A percentile compares a stretch with the other conserved stretches of the same genome.
Conservation (phyloP, 2,113 vertebrate species). For the Cisticola juncidis region DNA sequence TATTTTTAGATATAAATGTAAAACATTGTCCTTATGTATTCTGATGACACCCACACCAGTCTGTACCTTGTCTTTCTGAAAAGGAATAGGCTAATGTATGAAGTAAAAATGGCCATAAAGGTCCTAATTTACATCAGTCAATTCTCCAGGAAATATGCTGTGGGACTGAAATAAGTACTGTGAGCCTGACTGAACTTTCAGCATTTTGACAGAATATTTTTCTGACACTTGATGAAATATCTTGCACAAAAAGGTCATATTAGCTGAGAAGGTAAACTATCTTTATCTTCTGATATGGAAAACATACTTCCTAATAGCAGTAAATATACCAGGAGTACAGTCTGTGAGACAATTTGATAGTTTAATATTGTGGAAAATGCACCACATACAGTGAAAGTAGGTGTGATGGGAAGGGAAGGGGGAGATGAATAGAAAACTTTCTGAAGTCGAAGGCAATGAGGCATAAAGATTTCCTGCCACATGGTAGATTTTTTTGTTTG, state of each 20-base stretch:
- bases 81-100: not conserved
- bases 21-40: not conserved
- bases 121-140: not conserved
- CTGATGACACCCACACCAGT: not conserved
- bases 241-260: not conserved
- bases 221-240: not conserved
- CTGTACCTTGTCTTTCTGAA: not conserved
- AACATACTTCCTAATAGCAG: not conserved
- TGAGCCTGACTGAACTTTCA: not conserved
- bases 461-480: not conserved
- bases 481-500: not conserved
- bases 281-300: not conserved
- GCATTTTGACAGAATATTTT: not conserved
- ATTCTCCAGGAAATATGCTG: not conserved
- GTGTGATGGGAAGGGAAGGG: not conserved
- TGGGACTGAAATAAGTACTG: not conserved
- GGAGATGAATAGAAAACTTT: not conserved
- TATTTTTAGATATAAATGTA: not conserved
- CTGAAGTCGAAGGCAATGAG: not conserved
- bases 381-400: not conserved
- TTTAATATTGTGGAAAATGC: not conserved
- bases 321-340: not conserved
- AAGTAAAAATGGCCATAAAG: not conserved
- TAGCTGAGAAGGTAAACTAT: not conserved
- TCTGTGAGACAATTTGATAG: not conserved